Evolutionary conservation across 2,113 vertebrate genomes (phyloP).

Genomic region (Leptocoma aspasia): DNA sequence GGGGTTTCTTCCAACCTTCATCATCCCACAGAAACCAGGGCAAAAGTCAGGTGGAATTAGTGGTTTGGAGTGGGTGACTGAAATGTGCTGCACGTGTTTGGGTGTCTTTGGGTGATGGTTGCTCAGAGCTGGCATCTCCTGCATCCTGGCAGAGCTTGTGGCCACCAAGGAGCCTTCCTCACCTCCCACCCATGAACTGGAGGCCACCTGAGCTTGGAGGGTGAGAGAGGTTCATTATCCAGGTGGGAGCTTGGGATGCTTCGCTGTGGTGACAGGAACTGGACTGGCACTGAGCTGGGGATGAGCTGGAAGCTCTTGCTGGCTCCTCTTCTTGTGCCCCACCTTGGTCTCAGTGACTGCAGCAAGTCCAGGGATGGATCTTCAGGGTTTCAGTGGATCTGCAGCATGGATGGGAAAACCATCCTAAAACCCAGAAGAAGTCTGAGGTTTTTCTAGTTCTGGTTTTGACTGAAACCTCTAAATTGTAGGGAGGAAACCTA

Average conservation of each 20-base stretch:
- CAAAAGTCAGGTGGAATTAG: background rate
- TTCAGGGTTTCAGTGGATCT: background rate
- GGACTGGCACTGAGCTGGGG: background rate
- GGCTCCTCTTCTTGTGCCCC: background rate
- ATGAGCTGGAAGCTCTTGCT: background rate
- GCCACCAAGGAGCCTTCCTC: background rate
- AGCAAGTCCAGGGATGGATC: background rate
- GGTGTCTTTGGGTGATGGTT: background rate
- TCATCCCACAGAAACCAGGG: background rate
- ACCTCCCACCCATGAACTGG: background rate
- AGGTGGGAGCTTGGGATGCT: background rate
- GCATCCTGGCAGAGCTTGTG: background rate
- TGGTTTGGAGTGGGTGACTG: background rate
- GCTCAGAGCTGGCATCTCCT: background rate
- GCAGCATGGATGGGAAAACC: background rate
- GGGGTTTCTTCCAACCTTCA: background rate
- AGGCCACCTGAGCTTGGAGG: background rate
- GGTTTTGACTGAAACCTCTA: background rate
- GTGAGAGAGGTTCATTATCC: background rate
- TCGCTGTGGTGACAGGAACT: fast-evolving
- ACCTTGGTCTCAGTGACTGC: background rate
- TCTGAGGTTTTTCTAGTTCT: background rate
- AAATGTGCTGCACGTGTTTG: background rate
- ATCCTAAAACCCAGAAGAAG: background rate
- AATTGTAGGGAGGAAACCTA: background rate